Base-by-base conservation (phyloP, 2,888 invertebrate species). In the Drepanosiphum platanoidis region DNA sequence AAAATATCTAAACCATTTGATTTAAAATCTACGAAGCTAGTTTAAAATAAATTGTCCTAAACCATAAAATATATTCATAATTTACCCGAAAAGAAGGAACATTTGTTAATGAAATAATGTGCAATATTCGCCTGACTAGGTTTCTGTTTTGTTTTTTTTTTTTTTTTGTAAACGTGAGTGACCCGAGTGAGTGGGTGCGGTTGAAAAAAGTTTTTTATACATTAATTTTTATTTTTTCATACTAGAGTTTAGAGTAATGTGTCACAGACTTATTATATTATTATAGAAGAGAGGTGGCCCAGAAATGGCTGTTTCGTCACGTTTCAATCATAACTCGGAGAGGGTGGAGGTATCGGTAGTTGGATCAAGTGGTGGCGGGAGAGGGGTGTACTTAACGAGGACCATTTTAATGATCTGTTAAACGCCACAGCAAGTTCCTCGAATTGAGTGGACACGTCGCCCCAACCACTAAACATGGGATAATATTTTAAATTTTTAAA, bases 381-480 rank as follows among this genome's bases (percentile, higher is more conserved):
- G 75, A 36, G 71, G 66, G 66, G 66, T 11, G 34, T 68, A 84
- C 75, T 74, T 75, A 84, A 84, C 83, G 39, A 75, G 83, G 75
- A 84, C 75, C 75, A 66, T 84, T 84, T 84, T 84, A 75, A 84
- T 84, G 83, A 84, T 84, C 83, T 84, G 83, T 84, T 84, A 84
- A 84, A 84, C 83, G 83, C 83, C 75, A 34, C 36, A 46, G 52
- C 75, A 52, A 75, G 83, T 84, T 84, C 75, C 52, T 66, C 68
- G 83, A 75, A 84, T 66, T n/a, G 46, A 75, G 52, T 75, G 52
- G 27, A 75, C 75, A 75, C 68, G 74, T 52, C 36, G 74, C 72
- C n/a, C n/a, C 61, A 82, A 82, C 72, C 39, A 34, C 46, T 42
- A 68, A 27, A 52, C 30, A 68, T 27, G 52, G 66, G 11, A 66